phyloP scores from a whole-genome alignment of 2,888 invertebrate genomes.

The Leptopilina drosophilae region DNA sequence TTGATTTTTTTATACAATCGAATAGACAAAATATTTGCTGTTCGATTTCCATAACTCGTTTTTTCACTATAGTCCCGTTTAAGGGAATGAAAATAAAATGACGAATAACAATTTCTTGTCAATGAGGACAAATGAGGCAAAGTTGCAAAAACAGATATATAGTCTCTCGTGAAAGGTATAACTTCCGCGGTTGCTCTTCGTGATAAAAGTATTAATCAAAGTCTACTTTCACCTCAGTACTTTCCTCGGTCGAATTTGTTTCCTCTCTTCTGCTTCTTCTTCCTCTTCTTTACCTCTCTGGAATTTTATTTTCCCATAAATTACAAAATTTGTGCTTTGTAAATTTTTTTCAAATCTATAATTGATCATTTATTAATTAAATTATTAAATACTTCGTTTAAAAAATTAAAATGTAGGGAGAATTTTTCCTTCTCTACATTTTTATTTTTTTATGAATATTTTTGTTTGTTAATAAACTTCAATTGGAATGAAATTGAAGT shows the following conservation, averaged over 20 bases:
- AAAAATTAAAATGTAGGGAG: too few relatives aligned
- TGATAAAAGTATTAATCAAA: slow-evolving; percentile 33
- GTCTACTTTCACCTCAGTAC: slow-evolving; percentile 34
- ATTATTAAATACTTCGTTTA: too few relatives aligned
- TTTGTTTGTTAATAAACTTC: too few relatives aligned
- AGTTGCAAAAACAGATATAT: slow-evolving; percentile 19
- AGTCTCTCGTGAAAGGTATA: slow-evolving; percentile 11
- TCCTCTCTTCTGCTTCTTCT: neutral
- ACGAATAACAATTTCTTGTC: slow-evolving; percentile 28
- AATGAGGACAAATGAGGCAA: slow-evolving; percentile 23
- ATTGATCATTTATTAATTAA: too few relatives aligned
- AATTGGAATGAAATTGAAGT: too few relatives aligned
- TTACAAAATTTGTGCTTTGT: too few relatives aligned
- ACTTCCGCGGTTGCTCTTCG: slow-evolving; percentile 16
- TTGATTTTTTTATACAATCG: too few relatives aligned
- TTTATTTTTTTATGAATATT: too few relatives aligned
- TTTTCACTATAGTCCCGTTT: neutral
- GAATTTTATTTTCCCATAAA: neutral
- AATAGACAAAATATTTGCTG: neutral
- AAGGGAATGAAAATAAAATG: slow-evolving; percentile 24
- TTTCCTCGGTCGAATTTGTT: slow-evolving; percentile 2
- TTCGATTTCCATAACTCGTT: neutral
- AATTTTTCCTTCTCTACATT: too few relatives aligned
- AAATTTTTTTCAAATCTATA: too few relatives aligned
- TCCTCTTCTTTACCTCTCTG: neutral